Percentiles rank a stretch among this genome's conserved stretches.
These are phyloP conservation scores for Nomada fucata DNA, from an alignment of 2,888 invertebrate species.

Conservation along the genomic window DNA sequence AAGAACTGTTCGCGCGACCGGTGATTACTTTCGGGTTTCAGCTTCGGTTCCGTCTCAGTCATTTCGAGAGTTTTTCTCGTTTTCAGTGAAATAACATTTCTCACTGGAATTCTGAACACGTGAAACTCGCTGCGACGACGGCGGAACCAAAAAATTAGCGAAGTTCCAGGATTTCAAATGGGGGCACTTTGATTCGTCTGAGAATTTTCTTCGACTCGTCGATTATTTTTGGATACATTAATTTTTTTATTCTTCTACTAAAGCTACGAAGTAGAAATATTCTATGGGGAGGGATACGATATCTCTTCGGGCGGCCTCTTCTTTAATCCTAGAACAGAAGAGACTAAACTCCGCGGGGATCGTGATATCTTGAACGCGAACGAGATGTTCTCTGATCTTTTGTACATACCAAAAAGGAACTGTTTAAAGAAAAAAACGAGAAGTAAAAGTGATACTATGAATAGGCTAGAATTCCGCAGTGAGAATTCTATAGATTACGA, in stretches of 20 bases:
- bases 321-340: constrained; percentile 1
- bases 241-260: too few species aligned
- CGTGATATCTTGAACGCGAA: neutral
- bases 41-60: neutral
- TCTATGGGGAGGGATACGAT: neutral
- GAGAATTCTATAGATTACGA: constrained; percentile 39
- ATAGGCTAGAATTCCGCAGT: constrained; percentile 30
- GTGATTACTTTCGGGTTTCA: constrained; percentile 18
- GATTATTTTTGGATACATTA: too few species aligned
- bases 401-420: constrained; percentile 46
- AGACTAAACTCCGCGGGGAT: neutral
- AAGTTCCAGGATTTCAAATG: neutral
- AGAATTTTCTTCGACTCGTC: too few species aligned
- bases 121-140: neutral
- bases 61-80: neutral
- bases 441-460: constrained; percentile 44
- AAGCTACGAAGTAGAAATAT: too few species aligned
- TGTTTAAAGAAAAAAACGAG: constrained; percentile 7
- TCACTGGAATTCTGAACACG: neutral
- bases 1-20: constrained; percentile 14
- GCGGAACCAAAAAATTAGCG: neutral
- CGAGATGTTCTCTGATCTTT: constrained; percentile 21
- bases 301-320: neutral
- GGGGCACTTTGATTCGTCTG: neutral
- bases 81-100: neutral